Conservation (phyloP, 2,888 invertebrate species). For the Lacanobia oleracea region DNA sequence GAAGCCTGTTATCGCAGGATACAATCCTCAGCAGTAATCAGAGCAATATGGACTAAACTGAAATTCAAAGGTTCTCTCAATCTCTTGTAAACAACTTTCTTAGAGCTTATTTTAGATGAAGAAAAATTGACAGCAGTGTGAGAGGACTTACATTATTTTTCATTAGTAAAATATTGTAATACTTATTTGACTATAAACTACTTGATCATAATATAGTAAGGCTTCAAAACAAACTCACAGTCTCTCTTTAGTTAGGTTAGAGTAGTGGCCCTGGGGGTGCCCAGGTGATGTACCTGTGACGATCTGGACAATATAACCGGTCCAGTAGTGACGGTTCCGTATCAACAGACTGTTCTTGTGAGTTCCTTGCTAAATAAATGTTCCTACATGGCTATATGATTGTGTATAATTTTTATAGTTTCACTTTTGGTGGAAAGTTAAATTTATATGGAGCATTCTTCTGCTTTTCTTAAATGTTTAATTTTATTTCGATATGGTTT, state of each 20-base stretch:
- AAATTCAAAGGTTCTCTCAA: slow-evolving; percentile 42
- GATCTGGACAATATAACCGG: slow-evolving; percentile 59
- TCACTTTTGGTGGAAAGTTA: slow-evolving; percentile 19
- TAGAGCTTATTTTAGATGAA: slow-evolving; percentile 51
- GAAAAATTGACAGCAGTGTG: slow-evolving; percentile 51
- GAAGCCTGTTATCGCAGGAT: slow-evolving; percentile 24
- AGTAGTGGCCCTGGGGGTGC: slow-evolving; percentile 30
- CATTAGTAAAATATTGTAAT: slow-evolving; percentile 16
- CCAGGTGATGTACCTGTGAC: slow-evolving; percentile 46
- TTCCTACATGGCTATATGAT: slow-evolving; percentile 41
- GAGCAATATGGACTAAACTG: slow-evolving; percentile 25
- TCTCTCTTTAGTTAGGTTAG: slow-evolving; percentile 53
- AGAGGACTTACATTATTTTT: slow-evolving; percentile 44
- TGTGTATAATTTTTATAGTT: slow-evolving; percentile 15
- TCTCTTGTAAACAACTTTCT: slow-evolving; percentile 46
- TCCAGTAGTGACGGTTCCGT: slow-evolving; percentile 53
- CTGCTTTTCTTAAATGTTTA: background rate
- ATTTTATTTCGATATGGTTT: slow-evolving; percentile 4
- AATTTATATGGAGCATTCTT: slow-evolving; percentile 30
- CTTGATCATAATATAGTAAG: slow-evolving; percentile 33
- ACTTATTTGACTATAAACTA: slow-evolving; percentile 22
- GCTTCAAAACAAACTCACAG: slow-evolving; percentile 20
- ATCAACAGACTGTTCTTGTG: slow-evolving; percentile 43
- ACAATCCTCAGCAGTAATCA: slow-evolving; percentile 38
- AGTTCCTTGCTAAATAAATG: slow-evolving; percentile 59